Evolutionary conservation across 2,888 invertebrate species (phyloP), one percentile per base, ranked within the genome.

Genomic region (Papilio demoleus): DNA sequence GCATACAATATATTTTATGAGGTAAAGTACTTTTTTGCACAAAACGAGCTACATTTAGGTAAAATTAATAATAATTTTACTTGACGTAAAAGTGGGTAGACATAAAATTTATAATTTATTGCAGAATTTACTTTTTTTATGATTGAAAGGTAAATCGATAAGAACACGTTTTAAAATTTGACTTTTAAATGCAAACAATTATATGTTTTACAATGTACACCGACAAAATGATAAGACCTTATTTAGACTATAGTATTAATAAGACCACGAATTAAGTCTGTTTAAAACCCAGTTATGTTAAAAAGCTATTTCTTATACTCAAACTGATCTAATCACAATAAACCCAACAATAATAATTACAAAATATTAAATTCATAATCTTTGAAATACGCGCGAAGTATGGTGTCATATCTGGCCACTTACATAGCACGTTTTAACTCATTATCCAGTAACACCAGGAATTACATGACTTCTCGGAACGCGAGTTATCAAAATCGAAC

Each of bases 131-230:
- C n/a, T 31, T 27, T 27, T 24, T 50, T 53, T 27, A 27, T 56
- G 53, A 17, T 17, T 31, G 31, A 31, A 31, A 59, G 59, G 19
- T 59, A 17, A 19, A 65, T 27, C 58, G 65, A 65, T 59, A 65
- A 36, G 34, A 59, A 59, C 65, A 14, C 59, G 59, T 59, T 59
- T 42, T 59, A 45, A 58, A 36, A 47, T 9, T 31, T 36, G 36
- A 34, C 22, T 47, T 31, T 47, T 14, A 27, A 53, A 9, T 50
- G 4, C 53, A 31, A n/a, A n/a, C 24, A 31, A 56, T 24, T 17
- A 31, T 56, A 56, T 17, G 9, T 56, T 31, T 22, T 50, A 50
- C 24, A n/a, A 27, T 50, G 11, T 50, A 12, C 22, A 14, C 11
- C 22, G 0, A 22, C 19, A 0, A 45, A 22, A 45, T 11, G 45